Percentiles rank a stretch among this genome's conserved stretches.
Conservation (phyloP, 2,113 vertebrate species). For the Plectropomus leopardus region DNA sequence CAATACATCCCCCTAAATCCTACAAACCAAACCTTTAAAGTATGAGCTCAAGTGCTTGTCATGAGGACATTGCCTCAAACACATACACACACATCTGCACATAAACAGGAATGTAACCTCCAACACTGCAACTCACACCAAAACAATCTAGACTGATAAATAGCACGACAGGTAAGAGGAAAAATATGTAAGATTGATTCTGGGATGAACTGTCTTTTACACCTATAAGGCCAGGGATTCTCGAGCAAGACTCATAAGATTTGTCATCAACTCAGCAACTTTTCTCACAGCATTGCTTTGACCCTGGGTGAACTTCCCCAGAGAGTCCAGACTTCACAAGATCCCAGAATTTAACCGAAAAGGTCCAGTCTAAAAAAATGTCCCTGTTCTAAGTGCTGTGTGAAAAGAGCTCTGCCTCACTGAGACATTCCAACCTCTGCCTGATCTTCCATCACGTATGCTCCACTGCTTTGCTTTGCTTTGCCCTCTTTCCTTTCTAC, state of each 20-base stretch:
- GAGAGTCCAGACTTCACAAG: neutral
- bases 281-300: constrained; percentile 44
- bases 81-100: neutral
- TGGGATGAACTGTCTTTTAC: too few species aligned
- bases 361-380: neutral
- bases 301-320: neutral
- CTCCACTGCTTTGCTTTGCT: constrained; percentile 47
- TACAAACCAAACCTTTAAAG: too few species aligned
- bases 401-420: constrained; percentile 42
- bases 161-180: too few species aligned
- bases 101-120: neutral
- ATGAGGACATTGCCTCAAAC: neutral
- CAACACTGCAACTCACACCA: too few species aligned
- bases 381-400: constrained; percentile 30
- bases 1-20: too few species aligned
- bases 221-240: neutral
- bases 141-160: too few species aligned
- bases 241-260: neutral
- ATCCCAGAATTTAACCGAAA: neutral
- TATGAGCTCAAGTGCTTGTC: constrained; percentile 17
- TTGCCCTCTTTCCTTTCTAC: constrained; percentile 26
- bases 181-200: too few species aligned
- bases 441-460: constrained; percentile 20
- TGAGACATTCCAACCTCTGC: constrained; percentile 69
- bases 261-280: neutral